A percentile compares a stretch with the other conserved stretches of the same genome.
These are phyloP conservation scores for Caenorhabditis sulstoni DNA, from an alignment of 2,888 invertebrate genomes.

Conservation along the genomic window DNA sequence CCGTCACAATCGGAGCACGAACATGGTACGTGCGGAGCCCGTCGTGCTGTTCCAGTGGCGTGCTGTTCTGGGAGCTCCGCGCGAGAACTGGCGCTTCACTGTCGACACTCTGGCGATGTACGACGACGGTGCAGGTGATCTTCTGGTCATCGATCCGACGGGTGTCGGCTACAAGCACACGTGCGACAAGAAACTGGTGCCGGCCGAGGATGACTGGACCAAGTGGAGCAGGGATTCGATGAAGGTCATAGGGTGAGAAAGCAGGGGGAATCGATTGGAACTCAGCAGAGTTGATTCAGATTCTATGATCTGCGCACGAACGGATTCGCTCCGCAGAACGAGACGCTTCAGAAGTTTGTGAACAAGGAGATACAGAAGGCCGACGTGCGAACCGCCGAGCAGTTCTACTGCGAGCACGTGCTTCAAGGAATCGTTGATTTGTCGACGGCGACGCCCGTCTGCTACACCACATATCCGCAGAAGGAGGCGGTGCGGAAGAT, in stretches of 20 bases:
- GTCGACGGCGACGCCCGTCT: constrained; percentile 52
- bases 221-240: constrained; percentile 36
- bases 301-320: constrained; percentile 57
- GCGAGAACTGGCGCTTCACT: constrained; percentile 42
- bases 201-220: constrained; percentile 40
- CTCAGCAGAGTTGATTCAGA: constrained; percentile 27
- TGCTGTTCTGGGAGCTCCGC: constrained; percentile 24
- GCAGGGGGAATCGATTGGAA: neutral
- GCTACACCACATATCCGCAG: constrained; percentile 63
- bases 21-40: constrained; percentile 54
- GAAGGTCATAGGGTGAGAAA: constrained; percentile 43
- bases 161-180: constrained; percentile 54
- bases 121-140: constrained; percentile 58
- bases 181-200: constrained; percentile 61
- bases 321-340: constrained; percentile 55
- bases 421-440: constrained; percentile 59
- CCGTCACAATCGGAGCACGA: constrained; percentile 42
- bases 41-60: constrained; percentile 61
- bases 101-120: constrained; percentile 60
- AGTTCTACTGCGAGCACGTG: constrained; percentile 64
- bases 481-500: constrained; percentile 30
- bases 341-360: constrained; percentile 46
- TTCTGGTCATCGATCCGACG: constrained; percentile 58
- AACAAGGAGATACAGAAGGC: constrained; percentile 49
- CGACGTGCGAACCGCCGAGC: constrained; percentile 44